Evolutionary conservation across 2,888 invertebrate genomes (phyloP), one percentile per base, ranked within the genome.

Genomic region (Vanessa cardui): DNA sequence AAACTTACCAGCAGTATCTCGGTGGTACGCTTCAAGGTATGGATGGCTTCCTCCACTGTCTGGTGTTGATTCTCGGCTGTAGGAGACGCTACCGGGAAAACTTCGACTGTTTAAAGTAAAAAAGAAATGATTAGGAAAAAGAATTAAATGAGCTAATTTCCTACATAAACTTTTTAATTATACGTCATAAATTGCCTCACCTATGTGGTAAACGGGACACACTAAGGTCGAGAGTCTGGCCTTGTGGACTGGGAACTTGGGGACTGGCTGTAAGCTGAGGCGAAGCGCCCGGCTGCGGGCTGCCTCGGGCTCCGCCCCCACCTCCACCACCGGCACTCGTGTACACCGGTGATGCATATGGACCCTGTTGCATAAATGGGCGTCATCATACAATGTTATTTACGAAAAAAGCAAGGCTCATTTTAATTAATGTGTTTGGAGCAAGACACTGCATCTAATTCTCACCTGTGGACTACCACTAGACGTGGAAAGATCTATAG

Each of bases 181-280:
- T 39, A 39, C 39, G 65, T 61, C n/a, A 67, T 56, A 72, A 62
- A 73, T 79, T 83, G 86, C 88, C 91, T 91, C 93, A 97, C 97
- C 97, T 96, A 94, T 97, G 96, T 85, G 96, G 95, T 88, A 97
- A 94, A 89, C 97, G 94, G 89, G 96, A 97, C 79, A 97, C 97
- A 90, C 97, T 97, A 87, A 97, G 95, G 93, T 97, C 97, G 87
- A 97, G 94, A 80, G 97, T 97, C 89, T 97, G 97, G 80, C 97
- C 97, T 93, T 97, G 97, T 73, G 97, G 97, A 93, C 97, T 97
- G 83, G 97, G 97, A 90, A 97, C 97, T 94, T 97, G 97, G 75
- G 97, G 97, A 92, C 97, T 97, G 83, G 97, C 96, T 76, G 96
- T 95, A 78, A 96, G 94, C 82, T 93, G 93, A 74, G 97, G 97